These are phyloP conservation scores for Channa argus DNA, from an alignment of 2,113 vertebrate genomes.

Conservation along the genomic window DNA sequence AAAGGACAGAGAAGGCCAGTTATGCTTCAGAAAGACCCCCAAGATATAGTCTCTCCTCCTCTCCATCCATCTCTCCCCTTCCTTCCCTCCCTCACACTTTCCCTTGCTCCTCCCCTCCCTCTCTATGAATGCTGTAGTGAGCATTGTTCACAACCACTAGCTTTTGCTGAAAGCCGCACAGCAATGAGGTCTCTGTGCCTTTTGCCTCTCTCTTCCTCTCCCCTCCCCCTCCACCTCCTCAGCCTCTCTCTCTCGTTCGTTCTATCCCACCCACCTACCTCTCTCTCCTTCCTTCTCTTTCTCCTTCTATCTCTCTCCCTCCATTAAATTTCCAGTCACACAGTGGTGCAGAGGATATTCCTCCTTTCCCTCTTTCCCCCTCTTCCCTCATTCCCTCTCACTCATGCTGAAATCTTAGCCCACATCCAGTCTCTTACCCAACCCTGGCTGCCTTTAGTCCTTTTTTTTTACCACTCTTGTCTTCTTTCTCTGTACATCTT, in stretches of 20 bases:
- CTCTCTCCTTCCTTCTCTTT: constrained; percentile 58
- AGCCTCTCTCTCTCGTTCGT: constrained; percentile 26
- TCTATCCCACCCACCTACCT: constrained; percentile 49
- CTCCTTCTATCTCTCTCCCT: constrained; percentile 69
- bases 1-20: constrained; percentile 73
- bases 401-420: constrained; percentile 71
- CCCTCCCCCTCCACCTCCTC: constrained; percentile 51
- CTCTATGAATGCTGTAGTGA: constrained; percentile 75
- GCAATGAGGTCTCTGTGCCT: constrained; percentile 83
- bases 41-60: constrained; percentile 57
- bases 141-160: constrained; percentile 79
- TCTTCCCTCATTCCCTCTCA: constrained; percentile 67
- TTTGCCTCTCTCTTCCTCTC: constrained; percentile 74
- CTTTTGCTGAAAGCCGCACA: constrained; percentile 78
- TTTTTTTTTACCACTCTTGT: constrained; percentile 34
- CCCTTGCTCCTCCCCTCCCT: constrained; percentile 45
- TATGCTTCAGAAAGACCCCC: constrained; percentile 72
- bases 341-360: constrained; percentile 88
- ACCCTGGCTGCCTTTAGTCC: constrained; percentile 52
- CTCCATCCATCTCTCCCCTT: constrained; percentile 1
- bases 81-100: constrained; percentile 36
- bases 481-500: constrained; percentile 54
- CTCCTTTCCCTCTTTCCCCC: constrained; percentile 76
- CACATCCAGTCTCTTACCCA: constrained; percentile 60
- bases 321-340: constrained; percentile 89